phyloP scores from a whole-genome alignment of 2,113 vertebrate genomes.

The Dendrocopos noguchii region DNA sequence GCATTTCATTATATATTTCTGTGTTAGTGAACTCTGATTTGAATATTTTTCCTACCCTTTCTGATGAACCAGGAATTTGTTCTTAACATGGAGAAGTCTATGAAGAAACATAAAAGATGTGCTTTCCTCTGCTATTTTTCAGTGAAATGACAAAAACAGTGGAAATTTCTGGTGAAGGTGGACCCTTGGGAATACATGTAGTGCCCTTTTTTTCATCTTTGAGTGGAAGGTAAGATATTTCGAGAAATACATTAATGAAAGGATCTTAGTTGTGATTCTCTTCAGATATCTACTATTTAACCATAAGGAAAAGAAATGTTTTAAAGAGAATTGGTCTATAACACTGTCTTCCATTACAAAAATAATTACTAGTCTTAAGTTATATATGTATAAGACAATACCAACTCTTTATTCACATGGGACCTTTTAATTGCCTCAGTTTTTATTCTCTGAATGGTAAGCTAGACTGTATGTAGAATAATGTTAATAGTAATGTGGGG shows the following conservation, averaged over 20 bases:
- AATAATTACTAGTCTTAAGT: not conserved
- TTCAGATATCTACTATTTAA: not conserved
- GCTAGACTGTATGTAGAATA: not conserved
- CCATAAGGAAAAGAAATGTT: not conserved
- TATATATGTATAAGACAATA: not conserved
- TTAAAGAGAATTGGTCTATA: not conserved
- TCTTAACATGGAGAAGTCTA: not conserved
- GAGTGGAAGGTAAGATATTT: conserved; percentile 90
- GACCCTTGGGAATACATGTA: conserved; percentile 94
- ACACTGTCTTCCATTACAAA: not conserved
- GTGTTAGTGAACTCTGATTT: not conserved
- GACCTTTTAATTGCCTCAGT: not conserved
- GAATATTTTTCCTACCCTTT: not conserved
- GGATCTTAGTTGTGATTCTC: not conserved
- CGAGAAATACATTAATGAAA: not conserved
- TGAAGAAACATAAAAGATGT: not conserved
- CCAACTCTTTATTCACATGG: not conserved
- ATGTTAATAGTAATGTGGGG: not conserved
- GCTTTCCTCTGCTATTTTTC: conserved; percentile 42
- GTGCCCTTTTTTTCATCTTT: conserved; percentile 95
- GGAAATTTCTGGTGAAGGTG: conserved; percentile 92
- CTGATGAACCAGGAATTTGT: not conserved
- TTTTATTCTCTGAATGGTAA: conserved; percentile 14
- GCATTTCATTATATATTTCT: not conserved
- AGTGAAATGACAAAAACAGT: conserved; percentile 90